phyloP scores from a whole-genome alignment of 2,797 vertebrate genomes.

The Apogon hyalosoma region DNA sequence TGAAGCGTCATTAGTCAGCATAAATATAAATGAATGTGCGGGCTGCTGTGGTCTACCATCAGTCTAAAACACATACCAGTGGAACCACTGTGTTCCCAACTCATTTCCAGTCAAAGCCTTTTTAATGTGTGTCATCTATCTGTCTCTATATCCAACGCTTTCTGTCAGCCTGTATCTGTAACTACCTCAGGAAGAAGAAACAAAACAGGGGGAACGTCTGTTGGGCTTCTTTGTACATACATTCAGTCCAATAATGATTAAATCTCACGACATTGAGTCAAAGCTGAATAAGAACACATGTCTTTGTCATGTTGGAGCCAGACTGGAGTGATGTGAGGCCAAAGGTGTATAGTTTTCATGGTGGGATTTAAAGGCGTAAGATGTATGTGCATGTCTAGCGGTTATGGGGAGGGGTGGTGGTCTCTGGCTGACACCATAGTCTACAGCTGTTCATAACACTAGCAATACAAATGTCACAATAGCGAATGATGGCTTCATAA shows the following conservation, averaged over 20 bases:
- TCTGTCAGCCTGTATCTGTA: background rate
- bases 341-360: background rate
- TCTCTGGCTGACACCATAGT: constrained; percentile 20
- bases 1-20: constrained; percentile 8
- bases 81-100: background rate
- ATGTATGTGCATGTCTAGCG: constrained; percentile 10
- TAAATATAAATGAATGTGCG: constrained; percentile 3
- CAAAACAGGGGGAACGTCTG: background rate
- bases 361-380: constrained; percentile 1
- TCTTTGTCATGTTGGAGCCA: background rate
- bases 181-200: background rate
- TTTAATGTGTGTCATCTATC: background rate
- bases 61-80: background rate
- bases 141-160: background rate
- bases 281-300: background rate
- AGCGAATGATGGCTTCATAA: constrained; percentile 8
- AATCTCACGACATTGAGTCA: background rate
- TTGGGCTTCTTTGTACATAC: background rate
- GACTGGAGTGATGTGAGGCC: constrained; percentile 4
- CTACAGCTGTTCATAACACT: constrained; percentile 28
- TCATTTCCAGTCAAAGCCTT: background rate
- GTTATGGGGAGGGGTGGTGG: constrained; percentile 1
- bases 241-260: background rate
- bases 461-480: constrained; percentile 26
- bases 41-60: background rate